Evolutionary conservation across 2,797 vertebrate species (phyloP).

Genomic region (Caiman crocodilus): DNA sequence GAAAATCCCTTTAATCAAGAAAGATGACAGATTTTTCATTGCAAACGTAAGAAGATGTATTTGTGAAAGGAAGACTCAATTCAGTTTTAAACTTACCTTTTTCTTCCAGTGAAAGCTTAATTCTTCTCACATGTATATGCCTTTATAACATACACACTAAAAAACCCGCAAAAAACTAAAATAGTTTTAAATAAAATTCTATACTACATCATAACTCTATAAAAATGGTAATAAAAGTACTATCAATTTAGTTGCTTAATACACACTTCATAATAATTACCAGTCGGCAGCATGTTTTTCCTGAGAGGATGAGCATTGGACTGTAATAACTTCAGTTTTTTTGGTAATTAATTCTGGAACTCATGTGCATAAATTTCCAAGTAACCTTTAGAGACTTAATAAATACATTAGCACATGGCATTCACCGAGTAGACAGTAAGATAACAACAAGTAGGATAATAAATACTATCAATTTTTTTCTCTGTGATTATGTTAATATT

Average conservation of each 20-base stretch:
- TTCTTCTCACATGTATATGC: neutral
- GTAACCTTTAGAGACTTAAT: neutral
- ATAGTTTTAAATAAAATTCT: conserved; percentile 9
- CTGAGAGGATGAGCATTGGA: neutral
- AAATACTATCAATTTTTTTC: conserved; percentile 5
- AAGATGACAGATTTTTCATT: too few relatives aligned
- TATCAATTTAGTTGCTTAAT: neutral
- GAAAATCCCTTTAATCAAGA: neutral
- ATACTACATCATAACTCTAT: neutral
- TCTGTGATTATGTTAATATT: neutral
- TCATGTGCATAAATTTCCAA: neutral
- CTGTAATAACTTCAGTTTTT: neutral
- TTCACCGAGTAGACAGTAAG: neutral
- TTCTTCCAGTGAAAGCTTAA: neutral
- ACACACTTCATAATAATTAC: neutral
- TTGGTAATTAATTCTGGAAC: neutral
- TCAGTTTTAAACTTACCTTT: neutral
- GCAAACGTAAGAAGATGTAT: neutral
- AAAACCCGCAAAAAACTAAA: neutral
- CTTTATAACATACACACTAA: neutral
- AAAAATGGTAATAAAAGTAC: neutral
- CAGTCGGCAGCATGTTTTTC: neutral
- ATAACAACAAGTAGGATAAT: neutral
- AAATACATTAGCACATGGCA: neutral
- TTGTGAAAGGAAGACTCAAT: neutral